Conservation (phyloP, 2,888 invertebrate genomes). For the Mimumesa dahlbomi region DNA sequence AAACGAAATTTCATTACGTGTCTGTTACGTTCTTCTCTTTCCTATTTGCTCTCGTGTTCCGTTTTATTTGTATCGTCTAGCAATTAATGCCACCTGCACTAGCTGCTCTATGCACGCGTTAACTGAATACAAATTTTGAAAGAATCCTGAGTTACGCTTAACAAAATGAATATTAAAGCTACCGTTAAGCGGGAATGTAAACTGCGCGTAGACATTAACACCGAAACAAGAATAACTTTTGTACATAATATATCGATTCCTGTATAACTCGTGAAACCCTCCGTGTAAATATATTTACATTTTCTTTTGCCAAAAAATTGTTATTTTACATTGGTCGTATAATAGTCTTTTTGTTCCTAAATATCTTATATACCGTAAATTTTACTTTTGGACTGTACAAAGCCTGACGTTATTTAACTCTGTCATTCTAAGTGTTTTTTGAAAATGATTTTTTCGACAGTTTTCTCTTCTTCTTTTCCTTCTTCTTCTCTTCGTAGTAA, state of each 20-base stretch:
- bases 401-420: constrained; percentile 13
- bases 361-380: constrained; percentile 30
- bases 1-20: constrained; percentile 27
- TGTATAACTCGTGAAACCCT: constrained; percentile 14
- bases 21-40: constrained; percentile 2
- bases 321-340: constrained; percentile 60
- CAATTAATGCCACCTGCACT: constrained; percentile 32
- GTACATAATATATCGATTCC: constrained; percentile 22
- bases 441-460: neutral
- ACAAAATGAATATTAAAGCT: constrained; percentile 36
- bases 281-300: constrained; percentile 26
- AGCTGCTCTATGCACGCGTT: constrained; percentile 43
- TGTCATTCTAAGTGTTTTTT: constrained; percentile 20
- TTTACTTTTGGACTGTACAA: constrained; percentile 38
- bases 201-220: constrained; percentile 12
- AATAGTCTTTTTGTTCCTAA: constrained; percentile 19
- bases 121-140: constrained; percentile 29
- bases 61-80: constrained; percentile 2
- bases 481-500: no score
- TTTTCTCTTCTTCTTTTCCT: no score
- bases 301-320: constrained; percentile 22
- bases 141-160: constrained; percentile 5
- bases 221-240: constrained; percentile 17
- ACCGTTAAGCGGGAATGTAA: constrained; percentile 54
- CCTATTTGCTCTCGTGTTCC: neutral